phyloP scores from a whole-genome alignment of 2,113 vertebrate genomes.

The Sylvietta virens region DNA sequence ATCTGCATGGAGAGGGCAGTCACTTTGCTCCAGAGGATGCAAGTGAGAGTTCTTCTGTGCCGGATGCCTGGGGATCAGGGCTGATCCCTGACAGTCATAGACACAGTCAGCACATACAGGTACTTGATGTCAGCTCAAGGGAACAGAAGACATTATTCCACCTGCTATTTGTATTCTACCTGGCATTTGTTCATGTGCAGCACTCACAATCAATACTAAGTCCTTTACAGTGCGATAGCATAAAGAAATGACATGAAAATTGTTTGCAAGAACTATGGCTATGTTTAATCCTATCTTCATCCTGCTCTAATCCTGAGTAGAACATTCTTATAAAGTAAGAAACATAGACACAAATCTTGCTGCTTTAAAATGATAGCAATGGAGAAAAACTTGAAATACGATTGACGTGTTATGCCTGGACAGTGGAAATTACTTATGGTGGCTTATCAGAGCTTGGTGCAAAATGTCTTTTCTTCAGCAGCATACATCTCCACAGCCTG shows the following conservation, averaged over 20 bases:
- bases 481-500: background rate
- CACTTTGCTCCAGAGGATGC: background rate
- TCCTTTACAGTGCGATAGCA: background rate
- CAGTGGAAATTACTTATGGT: background rate
- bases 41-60: background rate
- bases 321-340: background rate
- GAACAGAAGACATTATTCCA: background rate
- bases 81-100: background rate
- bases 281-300: background rate
- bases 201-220: background rate
- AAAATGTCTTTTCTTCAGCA: background rate
- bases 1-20: background rate
- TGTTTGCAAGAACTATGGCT: background rate
- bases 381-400: background rate
- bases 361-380: background rate
- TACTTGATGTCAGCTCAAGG: background rate
- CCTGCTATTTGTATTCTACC: background rate
- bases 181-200: background rate
- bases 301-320: background rate
- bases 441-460: constrained; percentile 53
- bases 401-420: background rate
- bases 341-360: background rate
- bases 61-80: background rate
- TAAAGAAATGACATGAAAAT: background rate
- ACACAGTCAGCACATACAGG: background rate